A percentile compares a stretch with the other conserved stretches of the same genome.
Conservation (phyloP, 1,140 invertebrate genomes). For the Acromyrmex charruanus region DNA sequence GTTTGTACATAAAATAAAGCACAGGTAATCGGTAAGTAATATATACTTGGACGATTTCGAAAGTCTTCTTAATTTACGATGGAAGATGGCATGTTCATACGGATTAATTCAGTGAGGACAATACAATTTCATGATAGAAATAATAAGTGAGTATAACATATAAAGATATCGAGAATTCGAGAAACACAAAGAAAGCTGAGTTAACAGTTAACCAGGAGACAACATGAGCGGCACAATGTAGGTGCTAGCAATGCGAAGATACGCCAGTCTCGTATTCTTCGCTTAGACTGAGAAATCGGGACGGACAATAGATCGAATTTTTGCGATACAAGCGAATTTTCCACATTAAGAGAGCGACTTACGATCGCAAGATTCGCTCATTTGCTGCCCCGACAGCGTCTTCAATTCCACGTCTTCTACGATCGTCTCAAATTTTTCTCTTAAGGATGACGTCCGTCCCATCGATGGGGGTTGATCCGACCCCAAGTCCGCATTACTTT, state of each 20-base stretch:
- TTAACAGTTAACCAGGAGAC: constrained; percentile 41
- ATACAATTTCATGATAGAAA: constrained; percentile 23
- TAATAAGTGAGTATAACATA: constrained; percentile 50
- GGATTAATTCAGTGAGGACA: constrained; percentile 4
- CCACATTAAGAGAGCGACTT: constrained; percentile 77
- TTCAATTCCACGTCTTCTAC: constrained; percentile 76
- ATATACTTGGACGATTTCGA: constrained; percentile 10
- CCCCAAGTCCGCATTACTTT: neutral
- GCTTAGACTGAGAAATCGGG: constrained; percentile 57
- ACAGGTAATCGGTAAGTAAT: constrained; percentile 50
- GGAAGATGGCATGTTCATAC: neutral
- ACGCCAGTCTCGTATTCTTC: constrained; percentile 17
- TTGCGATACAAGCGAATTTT: constrained; percentile 66
- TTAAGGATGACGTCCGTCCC: constrained; percentile 77
- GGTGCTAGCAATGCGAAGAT: constrained; percentile 50
- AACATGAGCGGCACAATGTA: constrained; percentile 39
- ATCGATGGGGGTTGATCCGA: constrained; percentile 30
- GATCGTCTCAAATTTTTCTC: constrained; percentile 80
- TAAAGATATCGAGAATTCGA: constrained; percentile 50
- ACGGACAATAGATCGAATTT: constrained; percentile 64
- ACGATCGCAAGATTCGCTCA: constrained; percentile 72
- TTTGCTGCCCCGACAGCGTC: constrained; percentile 50
- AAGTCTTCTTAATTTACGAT: neutral
- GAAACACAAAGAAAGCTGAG: constrained; percentile 54
- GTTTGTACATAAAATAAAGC: constrained; percentile 66